Evolutionary conservation across 2,113 vertebrate species (phyloP), one percentile per base, ranked within the genome.

Genomic region (Halichoeres trimaculatus): DNA sequence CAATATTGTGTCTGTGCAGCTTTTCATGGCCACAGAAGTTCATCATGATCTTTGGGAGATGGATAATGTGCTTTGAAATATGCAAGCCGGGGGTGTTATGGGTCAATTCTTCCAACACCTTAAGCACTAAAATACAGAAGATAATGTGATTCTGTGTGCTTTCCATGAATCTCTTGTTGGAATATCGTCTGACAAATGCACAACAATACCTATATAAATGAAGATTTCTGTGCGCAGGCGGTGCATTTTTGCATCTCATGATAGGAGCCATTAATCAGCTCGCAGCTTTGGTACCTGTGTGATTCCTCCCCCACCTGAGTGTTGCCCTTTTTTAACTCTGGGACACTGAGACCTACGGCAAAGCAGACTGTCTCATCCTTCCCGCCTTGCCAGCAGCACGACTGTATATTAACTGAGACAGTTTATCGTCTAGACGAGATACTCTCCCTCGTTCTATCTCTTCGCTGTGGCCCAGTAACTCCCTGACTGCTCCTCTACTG

Each of bases 401-500:
- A 52, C 45, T 58, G 48, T 83, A 60, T 84, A 88, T 85, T 79
- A 88, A 88, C 67, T 47, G 63, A 78, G 78, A 70, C 81, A 83
- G 76, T 87, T 90, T 73, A 86, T 83, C 86, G 88, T 91, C 91
- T 77, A 89, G 88, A 92, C 90, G 73, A 81, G 64, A 68, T 69
- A 4, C 62, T 40, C 68, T 76, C 65, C 62, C 10, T 40, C 79
- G 63, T 58, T 56, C 59, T 63, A 38, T 47, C 72, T 70, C 56
- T 13, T 50, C 54, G 71, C 76, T 83, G 58, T 63, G 72, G 70
- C 84, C 64, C 76, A 69, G 61, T 67, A 69, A 76, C 38, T 83
- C 65, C 19, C 48, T 1, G 63, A 58, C 74, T 69, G 43, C 63
- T 65, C 40, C 70, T 73, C 26, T n/a, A 59, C 75, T 65, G 38